Conservation (phyloP, 2,888 invertebrate genomes). For the Neoaliturus tenellus region DNA sequence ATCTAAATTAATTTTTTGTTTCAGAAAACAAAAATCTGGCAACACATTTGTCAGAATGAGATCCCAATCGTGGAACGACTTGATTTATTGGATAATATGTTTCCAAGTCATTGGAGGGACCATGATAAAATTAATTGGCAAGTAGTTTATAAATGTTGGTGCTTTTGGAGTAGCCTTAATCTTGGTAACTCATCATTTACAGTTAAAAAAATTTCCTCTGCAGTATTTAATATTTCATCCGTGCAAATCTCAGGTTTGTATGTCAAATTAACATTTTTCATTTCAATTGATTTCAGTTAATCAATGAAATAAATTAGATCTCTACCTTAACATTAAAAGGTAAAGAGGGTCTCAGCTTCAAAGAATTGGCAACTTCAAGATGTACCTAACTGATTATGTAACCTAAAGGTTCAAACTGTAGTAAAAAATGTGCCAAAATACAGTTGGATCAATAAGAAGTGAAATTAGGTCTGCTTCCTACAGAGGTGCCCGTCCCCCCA, state of each 20-base stretch:
- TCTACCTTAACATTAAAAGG: too few species aligned
- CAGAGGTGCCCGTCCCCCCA: too few species aligned
- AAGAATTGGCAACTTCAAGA: too few species aligned
- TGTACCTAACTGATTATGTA: too few species aligned
- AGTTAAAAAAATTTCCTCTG: not conserved
- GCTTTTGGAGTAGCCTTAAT: not conserved
- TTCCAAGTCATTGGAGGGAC: slow-evolving; percentile 11
- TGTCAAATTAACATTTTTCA: not conserved
- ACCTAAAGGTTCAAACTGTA: too few species aligned
- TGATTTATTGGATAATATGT: slow-evolving; percentile 16
- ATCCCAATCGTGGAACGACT: not conserved
- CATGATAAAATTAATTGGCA: not conserved
- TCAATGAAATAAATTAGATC: too few species aligned
- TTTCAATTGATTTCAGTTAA: too few species aligned
- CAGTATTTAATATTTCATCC: not conserved
- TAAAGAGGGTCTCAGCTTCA: too few species aligned
- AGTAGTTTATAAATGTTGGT: slow-evolving; percentile 1
- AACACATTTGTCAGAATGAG: not conserved
- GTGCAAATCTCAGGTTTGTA: not conserved
- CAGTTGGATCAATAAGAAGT: too few species aligned
- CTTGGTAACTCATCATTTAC: not conserved
- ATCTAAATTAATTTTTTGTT: too few species aligned
- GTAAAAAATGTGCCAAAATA: too few species aligned
- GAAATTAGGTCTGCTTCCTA: too few species aligned
- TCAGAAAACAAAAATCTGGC: not conserved